Percentiles rank a stretch among this genome's conserved stretches.
phyloP scores from a whole-genome alignment of 37 sponge, comb jelly and placozoan genomes.

The Eunapius fragilis region DNA sequence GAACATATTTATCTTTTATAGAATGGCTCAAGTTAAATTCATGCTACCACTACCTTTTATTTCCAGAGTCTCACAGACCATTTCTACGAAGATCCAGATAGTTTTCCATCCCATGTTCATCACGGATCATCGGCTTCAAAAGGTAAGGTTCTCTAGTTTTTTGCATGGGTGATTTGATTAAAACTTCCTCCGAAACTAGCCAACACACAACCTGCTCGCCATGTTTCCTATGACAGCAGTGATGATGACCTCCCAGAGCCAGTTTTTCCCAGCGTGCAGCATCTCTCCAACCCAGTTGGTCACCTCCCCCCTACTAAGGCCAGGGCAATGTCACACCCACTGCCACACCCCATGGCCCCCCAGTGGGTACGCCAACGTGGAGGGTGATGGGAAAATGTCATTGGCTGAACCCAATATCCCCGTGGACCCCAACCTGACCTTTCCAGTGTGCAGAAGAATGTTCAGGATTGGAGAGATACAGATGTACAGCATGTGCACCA shows the following conservation, averaged over 20 bases:
- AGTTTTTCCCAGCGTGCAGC: background rate
- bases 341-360: background rate
- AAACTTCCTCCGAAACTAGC: background rate
- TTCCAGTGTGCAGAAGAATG: slow-evolving; percentile 31
- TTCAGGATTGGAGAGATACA: slow-evolving; percentile 61
- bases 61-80: too few relatives aligned
- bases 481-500: slow-evolving; percentile 13
- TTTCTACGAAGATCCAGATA: too few relatives aligned
- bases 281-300: background rate
- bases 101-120: too few relatives aligned
- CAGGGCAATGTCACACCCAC: background rate
- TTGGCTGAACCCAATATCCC: background rate
- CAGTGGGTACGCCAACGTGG: background rate
- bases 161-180: too few relatives aligned
- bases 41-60: too few relatives aligned
- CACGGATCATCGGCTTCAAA: too few relatives aligned
- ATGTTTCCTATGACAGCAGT: too few relatives aligned
- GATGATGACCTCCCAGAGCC: background rate
- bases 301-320: background rate
- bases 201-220: background rate
- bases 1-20: too few relatives aligned
- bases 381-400: background rate
- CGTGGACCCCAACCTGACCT: slow-evolving; percentile 57
- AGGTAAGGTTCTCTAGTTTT: too few relatives aligned
- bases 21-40: too few relatives aligned